Percentiles rank a stretch among this genome's conserved stretches.
These are phyloP conservation scores for Ptyas mucosa DNA, from an alignment of 2,113 vertebrate genomes.

Conservation along the genomic window DNA sequence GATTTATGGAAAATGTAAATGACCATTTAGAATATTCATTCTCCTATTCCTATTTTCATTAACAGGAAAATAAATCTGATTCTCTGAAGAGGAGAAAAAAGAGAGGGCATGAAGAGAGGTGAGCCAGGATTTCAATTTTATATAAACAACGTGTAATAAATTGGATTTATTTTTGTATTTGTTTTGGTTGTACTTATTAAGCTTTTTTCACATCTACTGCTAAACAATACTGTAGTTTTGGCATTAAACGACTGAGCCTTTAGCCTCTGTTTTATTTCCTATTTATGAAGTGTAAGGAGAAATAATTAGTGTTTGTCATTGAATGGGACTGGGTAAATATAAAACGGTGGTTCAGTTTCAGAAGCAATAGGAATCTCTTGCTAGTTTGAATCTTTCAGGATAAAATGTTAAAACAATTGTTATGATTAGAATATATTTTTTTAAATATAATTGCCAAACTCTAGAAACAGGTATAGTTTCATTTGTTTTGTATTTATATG, in stretches of 20 bases:
- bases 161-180: background rate
- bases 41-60: slow-evolving; percentile 21
- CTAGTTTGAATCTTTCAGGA: background rate
- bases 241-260: background rate
- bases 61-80: slow-evolving; percentile 64
- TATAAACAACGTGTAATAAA: background rate
- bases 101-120: slow-evolving; percentile 73
- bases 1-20: background rate
- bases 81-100: slow-evolving; percentile 75
- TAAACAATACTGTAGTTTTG: background rate
- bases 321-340: background rate
- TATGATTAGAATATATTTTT: background rate
- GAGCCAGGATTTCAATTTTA: slow-evolving; percentile 35
- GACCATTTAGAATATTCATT: background rate
- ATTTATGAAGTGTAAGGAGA: background rate
- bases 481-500: background rate
- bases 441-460: background rate
- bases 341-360: background rate
- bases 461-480: background rate
- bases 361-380: background rate
- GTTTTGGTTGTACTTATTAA: background rate
- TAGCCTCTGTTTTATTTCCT: background rate
- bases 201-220: background rate
- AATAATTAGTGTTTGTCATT: background rate
- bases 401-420: background rate